Evolutionary conservation across 2,113 vertebrate species (phyloP), one percentile per base, ranked within the genome.

Genomic region (Leucoraja erinaceus): DNA sequence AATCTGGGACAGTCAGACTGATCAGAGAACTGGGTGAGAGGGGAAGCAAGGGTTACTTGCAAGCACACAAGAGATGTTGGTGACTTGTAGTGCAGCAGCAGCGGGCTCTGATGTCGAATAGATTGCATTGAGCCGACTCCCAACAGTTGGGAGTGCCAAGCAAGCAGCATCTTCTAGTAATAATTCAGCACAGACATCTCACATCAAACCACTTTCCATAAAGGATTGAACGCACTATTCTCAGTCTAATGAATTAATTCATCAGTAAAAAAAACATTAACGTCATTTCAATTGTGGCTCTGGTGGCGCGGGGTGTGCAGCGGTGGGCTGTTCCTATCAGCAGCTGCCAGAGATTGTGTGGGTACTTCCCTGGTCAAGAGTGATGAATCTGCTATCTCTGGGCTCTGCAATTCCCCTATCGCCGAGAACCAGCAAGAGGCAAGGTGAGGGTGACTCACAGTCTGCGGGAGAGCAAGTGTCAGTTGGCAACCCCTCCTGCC

Each of bases 211-310:
- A 91, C 25, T 91, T 72, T 68, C n/a, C 66, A 91, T 70, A 90
- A 70, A 56, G 56, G 56, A 61, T n/a, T 61, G 81, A 84, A 66
- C 63, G 25, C 88, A 47, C 88, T 38, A 72, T 66, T 47, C 66
- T 54, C 88, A 70, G 88, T 7, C 14, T 90, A 90, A 33, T 90
- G 68, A 90, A 66, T 90, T 70, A 66, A 90, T 90, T 90, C 88
- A 91, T 91, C 18, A 91, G 18, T 11, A 28, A 47, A 72, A n/a
- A n/a, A 91, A 63, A 54, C 20, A 22, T 72, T 47, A 38, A 8
- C 33, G 14, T 70, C 31, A 72, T 54, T 91, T 38, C 28, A 18
- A 88, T 88, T 66, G n/a, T 66, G 63, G 14, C n/a, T 88, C 31
- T 72, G 68, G 33, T 91, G 10, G 31, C 12, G 4, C 25, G 56